These are phyloP conservation scores for Apistogramma diplotaenia DNA, from an alignment of 2,113 vertebrate species.

Conservation along the genomic window DNA sequence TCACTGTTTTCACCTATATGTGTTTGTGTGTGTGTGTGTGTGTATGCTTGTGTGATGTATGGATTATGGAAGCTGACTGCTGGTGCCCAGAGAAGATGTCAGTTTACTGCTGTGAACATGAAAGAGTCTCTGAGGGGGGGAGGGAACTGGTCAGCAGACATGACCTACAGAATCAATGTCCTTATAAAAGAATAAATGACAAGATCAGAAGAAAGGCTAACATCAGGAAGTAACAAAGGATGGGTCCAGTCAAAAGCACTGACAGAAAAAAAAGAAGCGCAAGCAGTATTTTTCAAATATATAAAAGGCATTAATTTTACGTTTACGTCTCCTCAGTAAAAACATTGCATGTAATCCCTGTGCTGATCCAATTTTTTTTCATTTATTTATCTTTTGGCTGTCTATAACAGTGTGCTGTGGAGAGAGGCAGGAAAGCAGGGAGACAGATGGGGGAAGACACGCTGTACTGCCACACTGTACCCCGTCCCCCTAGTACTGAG, in stretches of 20 bases:
- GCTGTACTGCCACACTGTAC: too few species aligned
- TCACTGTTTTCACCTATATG: slow-evolving; percentile 5
- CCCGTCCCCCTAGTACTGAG: too few species aligned
- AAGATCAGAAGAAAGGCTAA: slow-evolving; percentile 67
- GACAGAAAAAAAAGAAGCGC: neutral
- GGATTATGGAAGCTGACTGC: slow-evolving; percentile 64
- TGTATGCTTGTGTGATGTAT: slow-evolving; percentile 51
- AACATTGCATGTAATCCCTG: neutral
- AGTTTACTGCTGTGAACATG: slow-evolving; percentile 75
- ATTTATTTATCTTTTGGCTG: too few species aligned
- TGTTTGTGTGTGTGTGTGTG: slow-evolving; percentile 8
- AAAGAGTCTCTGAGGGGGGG: slow-evolving; percentile 64
- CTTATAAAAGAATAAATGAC: slow-evolving; percentile 72
- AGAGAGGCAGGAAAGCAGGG: too few species aligned
- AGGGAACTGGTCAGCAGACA: slow-evolving; percentile 49
- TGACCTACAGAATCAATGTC: slow-evolving; percentile 75
- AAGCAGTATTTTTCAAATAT: neutral
- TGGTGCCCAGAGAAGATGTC: slow-evolving; percentile 68
- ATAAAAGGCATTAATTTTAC: neutral
- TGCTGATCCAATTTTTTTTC: neutral
- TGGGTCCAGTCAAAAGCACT: neutral
- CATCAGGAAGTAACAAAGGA: slow-evolving; percentile 42
- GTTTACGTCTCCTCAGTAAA: neutral
- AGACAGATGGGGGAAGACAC: too few species aligned
- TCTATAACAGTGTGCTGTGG: too few species aligned